These are phyloP conservation scores for Corythaeola cristata DNA, from an alignment of 2,113 vertebrate genomes.

Conservation along the genomic window DNA sequence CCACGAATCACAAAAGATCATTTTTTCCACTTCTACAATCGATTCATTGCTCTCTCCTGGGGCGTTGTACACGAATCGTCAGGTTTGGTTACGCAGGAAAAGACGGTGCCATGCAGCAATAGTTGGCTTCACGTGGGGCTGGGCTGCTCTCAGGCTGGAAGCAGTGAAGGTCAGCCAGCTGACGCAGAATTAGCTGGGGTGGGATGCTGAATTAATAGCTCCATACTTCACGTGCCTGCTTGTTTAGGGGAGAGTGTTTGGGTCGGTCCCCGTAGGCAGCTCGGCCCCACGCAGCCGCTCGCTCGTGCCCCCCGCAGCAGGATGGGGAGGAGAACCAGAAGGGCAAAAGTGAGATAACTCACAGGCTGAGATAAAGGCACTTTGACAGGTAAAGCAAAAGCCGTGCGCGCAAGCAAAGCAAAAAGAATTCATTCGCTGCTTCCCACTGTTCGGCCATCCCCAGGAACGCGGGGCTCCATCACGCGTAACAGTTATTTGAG, in stretches of 20 bases:
- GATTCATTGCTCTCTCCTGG: background rate
- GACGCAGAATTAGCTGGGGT: background rate
- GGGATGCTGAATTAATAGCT: background rate
- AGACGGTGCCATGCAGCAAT: rapidly evolving
- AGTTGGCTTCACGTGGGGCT: background rate
- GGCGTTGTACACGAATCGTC: rapidly evolving
- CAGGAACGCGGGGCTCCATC: background rate
- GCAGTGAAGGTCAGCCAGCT: background rate
- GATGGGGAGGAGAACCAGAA: background rate
- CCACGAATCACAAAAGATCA: background rate
- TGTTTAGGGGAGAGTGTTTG: background rate
- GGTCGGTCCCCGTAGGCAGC: background rate
- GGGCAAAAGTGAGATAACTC: background rate
- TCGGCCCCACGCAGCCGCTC: rapidly evolving
- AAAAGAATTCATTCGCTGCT: no score
- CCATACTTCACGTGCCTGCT: rapidly evolving
- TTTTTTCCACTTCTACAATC: background rate
- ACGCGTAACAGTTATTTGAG: rapidly evolving
- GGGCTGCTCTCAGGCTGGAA: background rate
- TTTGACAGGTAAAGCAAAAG: background rate
- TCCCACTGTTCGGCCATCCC: background rate
- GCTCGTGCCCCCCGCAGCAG: rapidly evolving
- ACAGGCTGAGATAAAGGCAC: background rate
- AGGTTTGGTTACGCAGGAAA: background rate
- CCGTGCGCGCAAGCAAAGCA: rapidly evolving